phyloP scores from a whole-genome alignment of 2,113 vertebrate species.

The Tenebrosternarchus preto region DNA sequence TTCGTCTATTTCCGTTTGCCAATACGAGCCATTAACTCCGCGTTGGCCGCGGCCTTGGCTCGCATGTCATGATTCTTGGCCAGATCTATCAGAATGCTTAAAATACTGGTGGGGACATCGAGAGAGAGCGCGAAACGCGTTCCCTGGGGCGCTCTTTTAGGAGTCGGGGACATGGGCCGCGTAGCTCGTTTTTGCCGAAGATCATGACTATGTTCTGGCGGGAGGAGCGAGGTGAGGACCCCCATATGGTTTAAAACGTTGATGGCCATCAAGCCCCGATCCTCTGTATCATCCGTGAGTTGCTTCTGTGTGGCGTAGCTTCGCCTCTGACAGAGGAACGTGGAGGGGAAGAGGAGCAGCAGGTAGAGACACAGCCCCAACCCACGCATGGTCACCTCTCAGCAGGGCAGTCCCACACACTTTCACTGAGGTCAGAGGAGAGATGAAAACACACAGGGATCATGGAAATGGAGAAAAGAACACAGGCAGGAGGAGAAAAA shows the following conservation, averaged over 20 bases:
- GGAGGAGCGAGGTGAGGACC: slow-evolving; percentile 55
- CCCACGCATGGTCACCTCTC: slow-evolving; percentile 59
- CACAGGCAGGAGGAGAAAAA: neutral
- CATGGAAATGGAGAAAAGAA: neutral
- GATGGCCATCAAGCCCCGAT: slow-evolving; percentile 58
- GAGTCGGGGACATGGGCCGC: slow-evolving; percentile 53
- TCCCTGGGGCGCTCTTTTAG: slow-evolving; percentile 70
- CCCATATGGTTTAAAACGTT: slow-evolving; percentile 56
- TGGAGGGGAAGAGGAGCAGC: slow-evolving; percentile 67
- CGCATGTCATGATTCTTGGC: slow-evolving; percentile 82
- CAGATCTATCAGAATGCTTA: slow-evolving; percentile 80
- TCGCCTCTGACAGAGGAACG: slow-evolving; percentile 54
- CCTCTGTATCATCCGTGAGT: slow-evolving; percentile 56
- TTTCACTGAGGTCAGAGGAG: neutral
- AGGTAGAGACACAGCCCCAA: slow-evolving; percentile 63
- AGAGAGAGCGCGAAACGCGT: slow-evolving; percentile 78
- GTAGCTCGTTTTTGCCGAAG: slow-evolving; percentile 46
- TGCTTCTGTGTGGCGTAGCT: slow-evolving; percentile 42
- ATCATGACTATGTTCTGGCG: slow-evolving; percentile 47
- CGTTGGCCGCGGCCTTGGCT: slow-evolving; percentile 80
- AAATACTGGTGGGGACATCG: slow-evolving; percentile 79
- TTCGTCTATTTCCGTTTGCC: slow-evolving; percentile 73
- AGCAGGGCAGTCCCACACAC: slow-evolving; percentile 26
- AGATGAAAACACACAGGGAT: slow-evolving; percentile 9
- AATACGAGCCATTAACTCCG: slow-evolving; percentile 80